Evolutionary conservation across 2,113 vertebrate genomes (phyloP), one percentile per base, ranked within the genome.

Genomic region (Paramormyrops kingsleyae): DNA sequence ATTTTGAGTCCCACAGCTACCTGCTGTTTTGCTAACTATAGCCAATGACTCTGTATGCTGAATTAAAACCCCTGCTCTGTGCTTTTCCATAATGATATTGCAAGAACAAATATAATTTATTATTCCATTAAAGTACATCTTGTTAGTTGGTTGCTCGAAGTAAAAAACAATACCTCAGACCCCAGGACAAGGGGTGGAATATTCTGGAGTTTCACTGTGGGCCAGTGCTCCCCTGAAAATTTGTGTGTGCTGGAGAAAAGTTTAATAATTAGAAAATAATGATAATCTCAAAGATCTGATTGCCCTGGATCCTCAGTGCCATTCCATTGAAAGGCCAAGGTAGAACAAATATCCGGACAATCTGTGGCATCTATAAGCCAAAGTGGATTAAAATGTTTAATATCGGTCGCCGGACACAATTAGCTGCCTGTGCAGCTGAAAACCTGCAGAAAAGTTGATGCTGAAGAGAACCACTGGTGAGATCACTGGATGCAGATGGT

Each of bases 121-220:
- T 93, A 94, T 94, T 95, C 95, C 50, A 94, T 95, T 94, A 93
- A 95, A 92, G 94, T 94, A 95, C 94, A 95, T 95, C 94, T 95
- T 94, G 95, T 96, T 93, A 88, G 91, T 93, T 31, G 49, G 84
- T n/a, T 86, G 47, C 9, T 17, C 95, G 95, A 95, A 94, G 93
- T 95, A 94, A 94, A 95, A 94, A 95, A 94, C 93, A 91, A 92
- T 92, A 92, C 91, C 90, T 44, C 49, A 52, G 83, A 52, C 47
- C n/a, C 62, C 59, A 83, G 52, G 27, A 83, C 70, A 77, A 46
- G 19, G 80, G 50, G 70, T 88, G 59, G 56, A 31, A 88, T 52
- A 89, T 56, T 89, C 74, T 89, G 85, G 88, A 59, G 50, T 83
- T 47, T 89, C 31, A 87, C 77, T 4, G 83, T 47, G 87, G 85